Percentiles rank a stretch among this genome's conserved stretches.
phyloP scores from a whole-genome alignment of 2,888 invertebrate genomes.

The Bembecia ichneumoniformis region DNA sequence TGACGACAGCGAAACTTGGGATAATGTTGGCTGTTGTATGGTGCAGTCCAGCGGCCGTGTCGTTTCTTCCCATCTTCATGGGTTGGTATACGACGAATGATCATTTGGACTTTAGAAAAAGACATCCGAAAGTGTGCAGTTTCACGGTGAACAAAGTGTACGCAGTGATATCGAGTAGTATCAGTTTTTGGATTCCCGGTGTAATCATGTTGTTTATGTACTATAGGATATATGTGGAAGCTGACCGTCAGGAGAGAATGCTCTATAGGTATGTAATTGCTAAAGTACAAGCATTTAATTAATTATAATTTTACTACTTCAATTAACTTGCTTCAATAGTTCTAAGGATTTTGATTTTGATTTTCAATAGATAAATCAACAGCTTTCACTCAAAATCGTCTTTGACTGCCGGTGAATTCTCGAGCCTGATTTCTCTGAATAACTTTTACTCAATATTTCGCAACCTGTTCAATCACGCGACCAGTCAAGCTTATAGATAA shows the following conservation, averaged over 20 bases:
- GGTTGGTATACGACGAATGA: slow-evolving; percentile 94
- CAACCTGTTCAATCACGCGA: no score
- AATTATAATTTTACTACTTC: no score
- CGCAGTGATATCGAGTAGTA: slow-evolving; percentile 89
- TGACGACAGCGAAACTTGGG: slow-evolving; percentile 86
- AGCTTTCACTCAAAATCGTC: no score
- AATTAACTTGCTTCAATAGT: no score
- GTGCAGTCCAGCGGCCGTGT: slow-evolving; percentile 92
- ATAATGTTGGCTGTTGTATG: slow-evolving; percentile 91
- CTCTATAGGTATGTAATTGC: slow-evolving; percentile 79
- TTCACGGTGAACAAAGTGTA: slow-evolving; percentile 90
- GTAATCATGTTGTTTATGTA: slow-evolving; percentile 95
- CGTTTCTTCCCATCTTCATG: slow-evolving; percentile 94
- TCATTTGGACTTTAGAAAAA: slow-evolving; percentile 78
- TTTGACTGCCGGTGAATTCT: no score
- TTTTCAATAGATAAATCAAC: no score
- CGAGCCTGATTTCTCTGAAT: no score
- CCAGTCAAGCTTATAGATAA: no score
- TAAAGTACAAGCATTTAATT: no score
- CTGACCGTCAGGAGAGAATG: slow-evolving; percentile 87
- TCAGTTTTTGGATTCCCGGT: slow-evolving; percentile 95
- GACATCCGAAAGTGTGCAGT: slow-evolving; percentile 81
- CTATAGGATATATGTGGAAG: slow-evolving; percentile 88
- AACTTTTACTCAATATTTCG: no score
- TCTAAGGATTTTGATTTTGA: no score